Conservation (phyloP, 2,888 invertebrate species). For the Globia sparganii region DNA sequence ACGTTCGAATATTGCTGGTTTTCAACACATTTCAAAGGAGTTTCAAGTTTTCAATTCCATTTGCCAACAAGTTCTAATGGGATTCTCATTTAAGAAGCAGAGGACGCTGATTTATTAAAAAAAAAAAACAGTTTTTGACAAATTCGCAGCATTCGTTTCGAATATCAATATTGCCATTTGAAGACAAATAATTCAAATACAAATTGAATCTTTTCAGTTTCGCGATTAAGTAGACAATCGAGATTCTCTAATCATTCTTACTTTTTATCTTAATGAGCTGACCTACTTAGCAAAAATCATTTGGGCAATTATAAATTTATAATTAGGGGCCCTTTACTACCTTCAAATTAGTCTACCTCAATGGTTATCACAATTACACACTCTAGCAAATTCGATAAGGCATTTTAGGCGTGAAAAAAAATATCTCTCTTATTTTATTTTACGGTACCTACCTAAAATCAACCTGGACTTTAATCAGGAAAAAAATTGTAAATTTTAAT, state of each 20-base stretch:
- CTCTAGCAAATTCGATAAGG: constrained; percentile 2
- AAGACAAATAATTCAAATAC: neutral
- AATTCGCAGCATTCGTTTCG: neutral
- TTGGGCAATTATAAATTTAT: constrained; percentile 24
- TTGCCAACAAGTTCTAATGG: neutral
- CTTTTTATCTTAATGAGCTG: constrained; percentile 36
- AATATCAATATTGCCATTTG: neutral
- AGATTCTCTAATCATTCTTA: constrained; percentile 13
- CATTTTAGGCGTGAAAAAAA: constrained; percentile 2
- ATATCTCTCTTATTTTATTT: neutral
- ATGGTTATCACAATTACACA: constrained; percentile 27
- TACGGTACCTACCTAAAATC: neutral
- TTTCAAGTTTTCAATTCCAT: neutral
- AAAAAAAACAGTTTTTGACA: neutral
- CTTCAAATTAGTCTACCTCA: constrained; percentile 35
- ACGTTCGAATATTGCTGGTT: neutral
- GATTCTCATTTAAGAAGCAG: neutral
- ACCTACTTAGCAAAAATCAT: constrained; percentile 40
- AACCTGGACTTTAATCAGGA: neutral
- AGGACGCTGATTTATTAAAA: neutral
- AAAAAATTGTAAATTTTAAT: neutral
- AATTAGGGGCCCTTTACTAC: constrained; percentile 22
- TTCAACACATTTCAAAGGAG: neutral
- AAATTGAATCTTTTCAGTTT: neutral
- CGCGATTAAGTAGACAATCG: neutral